phyloP scores from a whole-genome alignment of 1,140 invertebrate species.

The Heliothis subflexa region DNA sequence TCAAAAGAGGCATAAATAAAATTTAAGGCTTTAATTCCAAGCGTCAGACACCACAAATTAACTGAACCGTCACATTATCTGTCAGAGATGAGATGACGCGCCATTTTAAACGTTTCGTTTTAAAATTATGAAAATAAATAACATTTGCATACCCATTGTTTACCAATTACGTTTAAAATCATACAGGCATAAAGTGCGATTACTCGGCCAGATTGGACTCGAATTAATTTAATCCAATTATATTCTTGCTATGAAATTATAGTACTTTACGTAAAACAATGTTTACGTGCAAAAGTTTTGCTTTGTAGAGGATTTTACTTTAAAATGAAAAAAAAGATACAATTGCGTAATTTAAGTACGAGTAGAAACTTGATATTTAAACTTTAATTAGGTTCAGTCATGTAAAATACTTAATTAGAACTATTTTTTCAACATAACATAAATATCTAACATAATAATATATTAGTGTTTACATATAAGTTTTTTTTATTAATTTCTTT shows the following conservation, averaged over 20 bases:
- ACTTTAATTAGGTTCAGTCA: too few relatives aligned
- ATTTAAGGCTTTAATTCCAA: neutral
- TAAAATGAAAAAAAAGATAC: too few relatives aligned
- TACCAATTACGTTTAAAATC: conserved; percentile 24
- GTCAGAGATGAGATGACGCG: neutral
- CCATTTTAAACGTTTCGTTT: neutral
- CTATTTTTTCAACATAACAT: too few relatives aligned
- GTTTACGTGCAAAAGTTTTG: neutral
- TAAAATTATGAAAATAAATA: conserved; percentile 4
- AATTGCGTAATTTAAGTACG: too few relatives aligned
- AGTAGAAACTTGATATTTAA: too few relatives aligned
- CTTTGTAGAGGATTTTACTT: too few relatives aligned
- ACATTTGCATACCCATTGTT: conserved; percentile 18
- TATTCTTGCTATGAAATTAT: conserved; percentile 1
- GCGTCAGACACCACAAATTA: conserved; percentile 2
- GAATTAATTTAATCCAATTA: conserved; percentile 34
- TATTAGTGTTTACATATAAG: too few relatives aligned
- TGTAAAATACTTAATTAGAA: too few relatives aligned
- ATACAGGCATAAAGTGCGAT: conserved; percentile 11
- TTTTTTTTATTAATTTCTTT: too few relatives aligned
- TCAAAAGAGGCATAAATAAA: neutral
- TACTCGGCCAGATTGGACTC: conserved; percentile 22
- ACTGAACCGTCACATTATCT: neutral
- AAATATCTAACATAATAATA: too few relatives aligned
- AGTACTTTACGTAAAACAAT: neutral